Conservation (phyloP, 92 coral and sea anemone species). For the Actinernus sp. region DNA sequence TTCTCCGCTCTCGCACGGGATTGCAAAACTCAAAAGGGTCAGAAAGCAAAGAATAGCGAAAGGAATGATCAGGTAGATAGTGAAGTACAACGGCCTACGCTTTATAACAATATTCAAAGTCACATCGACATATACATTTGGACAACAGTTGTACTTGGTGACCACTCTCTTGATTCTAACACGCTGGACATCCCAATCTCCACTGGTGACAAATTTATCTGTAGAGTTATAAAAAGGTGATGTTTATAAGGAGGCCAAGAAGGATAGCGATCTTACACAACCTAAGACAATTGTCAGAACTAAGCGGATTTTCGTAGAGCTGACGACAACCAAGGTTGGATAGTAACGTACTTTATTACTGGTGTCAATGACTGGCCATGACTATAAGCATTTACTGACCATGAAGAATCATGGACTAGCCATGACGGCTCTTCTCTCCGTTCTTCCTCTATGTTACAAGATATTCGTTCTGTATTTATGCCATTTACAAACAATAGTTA, state of each 20-base stretch:
- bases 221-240: background rate
- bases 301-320: too few species aligned
- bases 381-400: too few species aligned
- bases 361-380: too few species aligned
- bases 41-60: conserved; percentile 53
- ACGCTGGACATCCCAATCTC: conserved; percentile 60
- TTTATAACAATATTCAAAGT: conserved; percentile 30
- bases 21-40: conserved; percentile 67
- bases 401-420: too few species aligned
- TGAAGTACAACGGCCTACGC: conserved; percentile 60
- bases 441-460: too few species aligned
- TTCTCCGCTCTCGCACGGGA: conserved; percentile 82
- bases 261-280: too few species aligned
- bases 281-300: too few species aligned
- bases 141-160: conserved; percentile 48
- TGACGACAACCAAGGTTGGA: too few species aligned
- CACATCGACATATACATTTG: conserved; percentile 24
- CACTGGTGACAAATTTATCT: conserved; percentile 65
- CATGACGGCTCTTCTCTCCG: too few species aligned
- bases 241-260: background rate
- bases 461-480: too few species aligned
- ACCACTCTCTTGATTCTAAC: conserved; percentile 8
- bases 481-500: too few species aligned
- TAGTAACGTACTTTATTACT: too few species aligned
- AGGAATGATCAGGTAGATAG: conserved; percentile 62